Base-by-base conservation (phyloP, 1,140 invertebrate species). In the Magallana angulata region DNA sequence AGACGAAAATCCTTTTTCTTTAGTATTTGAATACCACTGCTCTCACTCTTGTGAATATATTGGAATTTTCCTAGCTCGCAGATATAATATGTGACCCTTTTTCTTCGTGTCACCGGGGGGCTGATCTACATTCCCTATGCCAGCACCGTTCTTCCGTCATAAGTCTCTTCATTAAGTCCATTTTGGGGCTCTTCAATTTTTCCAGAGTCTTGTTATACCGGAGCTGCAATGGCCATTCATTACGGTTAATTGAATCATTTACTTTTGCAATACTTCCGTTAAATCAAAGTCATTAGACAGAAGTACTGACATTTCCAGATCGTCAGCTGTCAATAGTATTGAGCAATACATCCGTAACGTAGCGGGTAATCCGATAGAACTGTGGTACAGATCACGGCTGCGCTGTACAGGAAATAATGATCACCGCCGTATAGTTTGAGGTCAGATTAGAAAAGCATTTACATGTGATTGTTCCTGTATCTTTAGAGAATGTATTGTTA, bases 271-370 rank as follows among this genome's bases (percentile, higher is more conserved):
- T 76, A 76, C 68, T 30, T 76, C 68, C 68, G 68, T 76, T 30
- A 76, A 76, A 76, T 76, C 68, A 76, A 76, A 76, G 8, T 76
- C 68, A 76, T 76, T 76, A 76, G 68, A 76, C 36, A 76, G 24
- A 71, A 76, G 36, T 30, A 76, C 68, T 30, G 68, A 76, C 68
- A 76, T 30, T 36, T 76, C 24, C 36, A 11, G 36, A 30, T 76
- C 24, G 18, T 36, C 68, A 76, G 24, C 24, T 76, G 68, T 30
- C 68, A 30, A 76, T 76, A 76, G 64, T 76, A 36, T 76, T 76
- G 68, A 76, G 68, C 8, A 76, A 76, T 11, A 76, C 68, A 76
- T 76, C 68, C 68, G 68, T 30, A 76, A 30, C 24, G 0, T 30
- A 76, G 8, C 9, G 24, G 36, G 68, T 30, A 30, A 76, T 30